Evolutionary conservation across 2,113 vertebrate genomes (phyloP).

Genomic region (Gymnobelideus leadbeateri): DNA sequence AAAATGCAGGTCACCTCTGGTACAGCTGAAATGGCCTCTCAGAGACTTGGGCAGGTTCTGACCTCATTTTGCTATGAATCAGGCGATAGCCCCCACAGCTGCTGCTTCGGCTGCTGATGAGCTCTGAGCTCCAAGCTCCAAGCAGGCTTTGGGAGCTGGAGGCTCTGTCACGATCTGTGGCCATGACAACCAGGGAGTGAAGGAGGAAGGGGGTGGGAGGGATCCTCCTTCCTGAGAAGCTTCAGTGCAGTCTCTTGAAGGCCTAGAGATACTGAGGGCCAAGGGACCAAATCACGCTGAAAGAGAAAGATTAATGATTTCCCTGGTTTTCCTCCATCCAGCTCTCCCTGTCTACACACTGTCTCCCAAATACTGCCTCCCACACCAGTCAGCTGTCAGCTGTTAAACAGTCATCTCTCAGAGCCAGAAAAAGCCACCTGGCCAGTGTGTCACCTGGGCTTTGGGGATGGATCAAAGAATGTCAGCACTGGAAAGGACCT

Average conservation of each 20-base stretch:
- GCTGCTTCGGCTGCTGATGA: constrained; percentile 60
- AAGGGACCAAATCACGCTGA: not conserved
- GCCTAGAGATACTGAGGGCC: not conserved
- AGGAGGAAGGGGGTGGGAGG: not conserved
- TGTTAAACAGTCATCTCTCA: not conserved
- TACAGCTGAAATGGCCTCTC: constrained; percentile 51
- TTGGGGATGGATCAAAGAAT: not conserved
- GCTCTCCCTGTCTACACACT: not conserved
- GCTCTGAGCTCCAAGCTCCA: not conserved
- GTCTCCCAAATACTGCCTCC: not conserved
- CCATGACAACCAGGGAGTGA: not conserved
- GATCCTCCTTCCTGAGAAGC: not conserved
- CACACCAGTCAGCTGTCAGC: not conserved
- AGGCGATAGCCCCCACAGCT: constrained; percentile 65
- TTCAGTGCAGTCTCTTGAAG: not conserved
- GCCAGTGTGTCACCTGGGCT: not conserved
- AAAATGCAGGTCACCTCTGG: constrained; percentile 81
- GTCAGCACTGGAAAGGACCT: not conserved
- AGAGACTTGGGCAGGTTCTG: constrained; percentile 59
- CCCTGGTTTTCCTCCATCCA: not conserved
- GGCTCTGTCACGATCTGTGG: not conserved
- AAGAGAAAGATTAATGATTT: not conserved
- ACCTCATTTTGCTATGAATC: constrained; percentile 55
- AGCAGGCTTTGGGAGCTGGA: not conserved
- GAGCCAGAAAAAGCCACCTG: not conserved